Evolutionary conservation across 2,888 invertebrate species (phyloP), one percentile per base, ranked within the genome.

Genomic region (Cetonia aurata): DNA sequence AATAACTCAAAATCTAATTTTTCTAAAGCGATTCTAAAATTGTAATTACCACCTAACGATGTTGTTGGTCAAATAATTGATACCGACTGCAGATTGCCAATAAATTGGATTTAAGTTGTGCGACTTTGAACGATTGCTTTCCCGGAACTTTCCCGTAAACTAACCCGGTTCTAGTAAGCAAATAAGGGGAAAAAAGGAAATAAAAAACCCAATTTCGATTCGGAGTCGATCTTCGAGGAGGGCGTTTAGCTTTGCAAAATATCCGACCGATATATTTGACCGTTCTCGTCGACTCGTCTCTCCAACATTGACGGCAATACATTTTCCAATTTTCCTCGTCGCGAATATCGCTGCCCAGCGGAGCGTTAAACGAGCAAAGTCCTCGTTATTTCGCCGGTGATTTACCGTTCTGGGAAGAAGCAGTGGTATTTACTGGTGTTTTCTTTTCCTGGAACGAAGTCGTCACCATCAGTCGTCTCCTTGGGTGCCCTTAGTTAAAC

Each of bases 271-370:
- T 57, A 57, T 57, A 41, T 57, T 41, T 57, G 41, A 57, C 9
- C 17, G 9, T 3, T 42, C 42, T 12, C 19, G 19, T 17, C 42
- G 37, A 41, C 19, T 57, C 19, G 10, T 12, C 42, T 57, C 15
- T 13, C 33, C 33, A n/a, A n/a, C 10, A 8, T 4, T 37, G 19
- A 42, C 12, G 19, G 57, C 42, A 57, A 57, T 57, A 57, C 42
- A 17, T 57, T 57, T 57, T 57, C 57, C 57, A 57, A 57, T 57
- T 57, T 57, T 57, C 57, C 57, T 17, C 57, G 15, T 42, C 42
- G 42, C 42, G 42, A 57, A 42, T 57, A 57, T 42, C 42, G 42
- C 42, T 19, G 57, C 25, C n/a, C 57, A 12, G n/a, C 57, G 19
- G 19, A 42, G 57, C 57, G 57, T 57, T 57, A 57, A 57, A 57